Evolutionary conservation across 2,113 vertebrate species (phyloP).

Genomic region (Tychaedon coryphoeus): DNA sequence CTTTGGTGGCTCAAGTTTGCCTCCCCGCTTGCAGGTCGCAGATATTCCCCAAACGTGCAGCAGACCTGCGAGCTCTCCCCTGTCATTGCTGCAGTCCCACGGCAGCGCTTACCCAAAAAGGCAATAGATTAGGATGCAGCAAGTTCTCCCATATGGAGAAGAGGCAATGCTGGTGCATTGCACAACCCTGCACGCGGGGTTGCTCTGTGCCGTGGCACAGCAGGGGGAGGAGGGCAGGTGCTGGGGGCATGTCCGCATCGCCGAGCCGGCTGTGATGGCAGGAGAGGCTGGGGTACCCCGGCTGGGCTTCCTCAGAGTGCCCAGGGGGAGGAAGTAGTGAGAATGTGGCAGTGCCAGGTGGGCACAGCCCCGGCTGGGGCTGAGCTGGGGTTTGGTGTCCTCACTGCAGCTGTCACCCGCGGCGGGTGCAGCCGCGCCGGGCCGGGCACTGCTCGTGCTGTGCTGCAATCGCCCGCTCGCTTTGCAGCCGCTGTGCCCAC

Average conservation of each 20-base stretch:
- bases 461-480: neutral
- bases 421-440: accelerated
- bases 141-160: slow-evolving; percentile 15
- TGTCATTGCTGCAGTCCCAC: slow-evolving; percentile 62
- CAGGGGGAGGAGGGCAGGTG: neutral
- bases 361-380: neutral
- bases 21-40: neutral
- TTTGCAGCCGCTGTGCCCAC: accelerated
- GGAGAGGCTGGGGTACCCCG: neutral
- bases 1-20: neutral
- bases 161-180: slow-evolving; percentile 70
- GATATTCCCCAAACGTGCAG: neutral
- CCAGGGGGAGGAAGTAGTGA: neutral
- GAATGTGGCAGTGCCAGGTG: neutral
- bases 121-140: slow-evolving; percentile 48
- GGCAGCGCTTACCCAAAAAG: slow-evolving; percentile 52
- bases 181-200: slow-evolving; percentile 34
- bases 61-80: neutral
- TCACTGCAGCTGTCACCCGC: neutral
- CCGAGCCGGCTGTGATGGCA: accelerated
- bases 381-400: neutral
- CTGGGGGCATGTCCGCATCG: neutral
- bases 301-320: neutral
- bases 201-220: neutral
- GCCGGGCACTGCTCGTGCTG: neutral